Evolutionary conservation across 2,888 invertebrate species (phyloP), one percentile per base, ranked within the genome.

Genomic region (Crossocerus cetratus): DNA sequence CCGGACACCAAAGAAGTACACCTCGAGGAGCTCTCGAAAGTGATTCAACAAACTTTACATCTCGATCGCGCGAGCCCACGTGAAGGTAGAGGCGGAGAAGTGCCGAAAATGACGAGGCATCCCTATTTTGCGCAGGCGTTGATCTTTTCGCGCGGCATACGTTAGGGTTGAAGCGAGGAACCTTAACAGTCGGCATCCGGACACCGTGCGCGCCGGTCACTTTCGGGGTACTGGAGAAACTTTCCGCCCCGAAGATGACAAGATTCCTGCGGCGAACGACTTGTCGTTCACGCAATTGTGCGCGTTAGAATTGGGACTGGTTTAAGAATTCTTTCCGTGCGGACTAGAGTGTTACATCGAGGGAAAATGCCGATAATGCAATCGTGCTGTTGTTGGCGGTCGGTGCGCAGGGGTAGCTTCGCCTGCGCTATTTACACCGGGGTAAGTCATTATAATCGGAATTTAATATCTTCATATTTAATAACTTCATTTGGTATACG

Each of bases 321-420:
- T 20, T 23, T 32, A 16, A n/a, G 2, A 13, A 21, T 20, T 32
- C 44, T n/a, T 5, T 14, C 18, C 20, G 44, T 3, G 13, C 13
- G 21, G n/a, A 11, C n/a, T 44, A 20, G 5, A 21, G 8, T 54
- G 44, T 23, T 20, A 59, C 61, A 80, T 81, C 77, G 69, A 70
- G 74, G 60, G 82, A 78, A 85, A 82, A 95, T 95, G 95, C 93
- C 95, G 55, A 93, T 95, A 83, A 92, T 96, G 83, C 93, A 94
- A 82, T 94, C 95, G 2, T 95, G 95, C 86, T 96, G 95, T 89
- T 95, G 95, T 85, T 95, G 94, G 94, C 92, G 94, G 69, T 94
- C 95, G 59, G 93, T 96, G 8, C 93, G 95, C 45, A 92, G 92
- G 81, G 96, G 95, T 44, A 94, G 95, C 88, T 95, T 94, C 86